phyloP scores from a whole-genome alignment of 2,113 vertebrate genomes.

The Todiramphus saurophagus region DNA sequence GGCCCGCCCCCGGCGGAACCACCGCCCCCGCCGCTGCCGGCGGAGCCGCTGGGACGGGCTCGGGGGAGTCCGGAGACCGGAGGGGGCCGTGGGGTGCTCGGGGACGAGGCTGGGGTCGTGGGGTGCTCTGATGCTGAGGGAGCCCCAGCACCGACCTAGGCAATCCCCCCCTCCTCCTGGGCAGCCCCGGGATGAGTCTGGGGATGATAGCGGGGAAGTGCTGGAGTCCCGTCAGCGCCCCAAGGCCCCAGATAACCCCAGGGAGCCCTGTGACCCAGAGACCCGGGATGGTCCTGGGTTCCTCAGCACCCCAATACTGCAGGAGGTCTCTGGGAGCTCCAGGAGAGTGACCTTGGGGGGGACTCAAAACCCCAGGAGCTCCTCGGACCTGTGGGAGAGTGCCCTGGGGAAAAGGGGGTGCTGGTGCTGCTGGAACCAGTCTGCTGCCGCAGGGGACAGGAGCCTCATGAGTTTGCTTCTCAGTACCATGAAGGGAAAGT shows the following conservation, averaged over 20 bases:
- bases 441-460: rapidly evolving
- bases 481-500: rapidly evolving
- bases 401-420: neutral
- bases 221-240: neutral
- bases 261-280: neutral
- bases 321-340: neutral
- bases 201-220: neutral
- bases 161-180: too few species aligned
- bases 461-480: neutral
- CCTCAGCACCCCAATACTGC: neutral
- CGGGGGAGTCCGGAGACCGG: neutral
- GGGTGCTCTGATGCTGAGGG: neutral
- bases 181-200: neutral
- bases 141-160: neutral
- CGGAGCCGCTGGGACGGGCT: neutral
- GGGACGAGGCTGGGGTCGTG: neutral
- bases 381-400: rapidly evolving
- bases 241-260: neutral
- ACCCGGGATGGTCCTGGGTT: neutral
- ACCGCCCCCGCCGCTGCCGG: neutral
- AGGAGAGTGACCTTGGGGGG: neutral
- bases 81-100: neutral
- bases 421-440: neutral
- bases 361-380: neutral
- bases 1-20: neutral